Base-by-base conservation (phyloP, 2,113 vertebrate genomes). In the Oryzias woworae region DNA sequence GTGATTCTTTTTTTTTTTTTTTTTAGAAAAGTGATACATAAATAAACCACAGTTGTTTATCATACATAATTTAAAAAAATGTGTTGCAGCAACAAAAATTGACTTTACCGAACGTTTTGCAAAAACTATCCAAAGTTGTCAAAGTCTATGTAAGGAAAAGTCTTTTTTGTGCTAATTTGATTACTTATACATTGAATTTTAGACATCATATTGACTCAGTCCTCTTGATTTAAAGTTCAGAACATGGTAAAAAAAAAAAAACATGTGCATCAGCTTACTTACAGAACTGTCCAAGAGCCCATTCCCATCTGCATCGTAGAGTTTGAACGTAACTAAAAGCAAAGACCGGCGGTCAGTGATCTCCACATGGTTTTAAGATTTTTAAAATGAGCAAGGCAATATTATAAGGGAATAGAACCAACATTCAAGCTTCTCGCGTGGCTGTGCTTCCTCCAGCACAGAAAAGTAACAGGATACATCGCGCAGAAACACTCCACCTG, bases 391-490 rank as follows among this genome's bases (percentile, higher is more conserved):
- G 14, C 24, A 28, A 53, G 45, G 8, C 10, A 36, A 10, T 13
- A 12, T 36, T 45, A 5, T 36, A 5, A 22, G 20, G 54, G 14
- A 56, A 62, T 56, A 66, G 1, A 8, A 91, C 94, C 91, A 79
- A 97, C 96, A 96, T 78, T 96, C 92, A 3, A 98, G 92, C 73
- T 98, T 98, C 72, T 98, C 95, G 51, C 92, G 89, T 0, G 96
- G 95, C 52, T 93, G 92, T 49, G 93, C 94, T 0, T 95, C 94
- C 83, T 98, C 96, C 90, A 98, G 89, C 71, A 98, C 92, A 0
- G 95, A 95, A 77, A 98, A 95, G 85, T 98, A 97, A 86, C 96
- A 98, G 80, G 94, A 96, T 47, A 98, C 92, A 23, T 97, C 95
- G 54, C 92, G 94, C 44, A 97, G 90, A 75, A 91, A 94, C 18